Base-by-base conservation (phyloP, 2,113 vertebrate genomes). In the Ptilorrhoa leucosticta region DNA sequence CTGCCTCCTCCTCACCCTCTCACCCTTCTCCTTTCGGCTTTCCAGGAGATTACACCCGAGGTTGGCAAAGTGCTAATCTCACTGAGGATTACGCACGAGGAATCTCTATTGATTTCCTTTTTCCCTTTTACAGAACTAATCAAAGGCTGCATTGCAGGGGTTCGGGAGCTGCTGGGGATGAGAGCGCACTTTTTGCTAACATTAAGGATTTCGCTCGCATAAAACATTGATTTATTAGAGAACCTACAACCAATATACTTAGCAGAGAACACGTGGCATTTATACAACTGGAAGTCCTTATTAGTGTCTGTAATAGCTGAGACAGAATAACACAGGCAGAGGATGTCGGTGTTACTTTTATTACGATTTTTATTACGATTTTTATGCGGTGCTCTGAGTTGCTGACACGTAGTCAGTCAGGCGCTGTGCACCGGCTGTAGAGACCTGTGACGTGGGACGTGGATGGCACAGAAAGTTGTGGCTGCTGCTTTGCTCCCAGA, bases 41-140 rank as follows among this genome's bases (percentile, higher is more conserved):
- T 93, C 89, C 75, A 97, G 83, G 87, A 91, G 94, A 97, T 97
- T 93, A 76, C 39, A 81, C n/a, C 65, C 79, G 57, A 71, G 66
- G 69, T 26, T 91, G 92, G 70, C 77, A 90, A 95, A 93, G 91
- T 80, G 87, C 82, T 97, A 95, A 95, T 97, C 97, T 97, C 72
- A 64, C 64, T 82, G 80, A 90, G 92, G 72, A 95, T 96, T 97
- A 93, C 15, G 13, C 82, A 93, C 8, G 2, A 93, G 94, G 84
- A 82, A 90, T 93, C 76, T 91, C 90, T 95, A 93, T 93, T 93
- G 92, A 97, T 94, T 97, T 80, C 87, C 56, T 63, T 65, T 75
- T 92, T 77, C 42, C 53, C 84, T 92, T 96, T 96, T 86, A 75
- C 78, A 92, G 65, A 95, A 94, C 89, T 94, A 97, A 96, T 92